Conservation (phyloP, 2,113 vertebrate genomes). For the Syngnathus typhle region DNA sequence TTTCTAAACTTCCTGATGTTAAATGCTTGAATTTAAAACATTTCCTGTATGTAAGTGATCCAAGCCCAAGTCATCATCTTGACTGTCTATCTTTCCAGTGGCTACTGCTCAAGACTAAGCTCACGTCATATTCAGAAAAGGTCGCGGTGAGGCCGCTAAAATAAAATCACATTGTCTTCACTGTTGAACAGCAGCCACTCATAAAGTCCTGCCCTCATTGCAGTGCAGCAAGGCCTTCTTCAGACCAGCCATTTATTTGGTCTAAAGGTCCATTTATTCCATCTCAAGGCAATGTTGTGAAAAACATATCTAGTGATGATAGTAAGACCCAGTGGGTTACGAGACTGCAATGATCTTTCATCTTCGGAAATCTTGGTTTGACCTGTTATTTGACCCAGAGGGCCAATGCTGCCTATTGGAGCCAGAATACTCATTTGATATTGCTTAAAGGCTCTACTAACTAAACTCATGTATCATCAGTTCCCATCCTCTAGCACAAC, state of each 20-base stretch:
- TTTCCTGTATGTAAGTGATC: slow-evolving; percentile 26
- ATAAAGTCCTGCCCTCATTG: slow-evolving; percentile 48
- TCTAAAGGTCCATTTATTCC: slow-evolving; percentile 65
- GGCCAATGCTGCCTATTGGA: slow-evolving; percentile 50
- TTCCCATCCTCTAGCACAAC: slow-evolving; percentile 11
- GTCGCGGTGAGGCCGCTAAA: slow-evolving; percentile 35
- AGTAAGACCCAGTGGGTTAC: slow-evolving; percentile 57
- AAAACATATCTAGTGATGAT: slow-evolving; percentile 67
- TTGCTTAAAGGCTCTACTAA: slow-evolving; percentile 45
- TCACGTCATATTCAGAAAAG: slow-evolving; percentile 40
- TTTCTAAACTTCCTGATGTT: slow-evolving; percentile 33
- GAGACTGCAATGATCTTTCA: slow-evolving; percentile 52
- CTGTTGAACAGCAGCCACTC: slow-evolving; percentile 51
- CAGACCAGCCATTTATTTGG: slow-evolving; percentile 55
- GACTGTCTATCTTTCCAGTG: slow-evolving; percentile 31
- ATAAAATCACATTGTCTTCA: slow-evolving; percentile 43
- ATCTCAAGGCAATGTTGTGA: slow-evolving; percentile 60
- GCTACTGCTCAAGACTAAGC: slow-evolving; percentile 31
- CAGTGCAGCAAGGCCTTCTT: slow-evolving; percentile 37
- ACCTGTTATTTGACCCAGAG: slow-evolving; percentile 53
- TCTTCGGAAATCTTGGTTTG: slow-evolving; percentile 46
- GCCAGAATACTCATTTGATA: slow-evolving; percentile 45
- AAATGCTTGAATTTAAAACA: slow-evolving; percentile 8
- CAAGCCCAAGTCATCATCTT: slow-evolving; percentile 22
- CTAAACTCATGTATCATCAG: slow-evolving; percentile 35